Conservation (phyloP, 1,140 invertebrate species). For the Penaeus vannamei region DNA sequence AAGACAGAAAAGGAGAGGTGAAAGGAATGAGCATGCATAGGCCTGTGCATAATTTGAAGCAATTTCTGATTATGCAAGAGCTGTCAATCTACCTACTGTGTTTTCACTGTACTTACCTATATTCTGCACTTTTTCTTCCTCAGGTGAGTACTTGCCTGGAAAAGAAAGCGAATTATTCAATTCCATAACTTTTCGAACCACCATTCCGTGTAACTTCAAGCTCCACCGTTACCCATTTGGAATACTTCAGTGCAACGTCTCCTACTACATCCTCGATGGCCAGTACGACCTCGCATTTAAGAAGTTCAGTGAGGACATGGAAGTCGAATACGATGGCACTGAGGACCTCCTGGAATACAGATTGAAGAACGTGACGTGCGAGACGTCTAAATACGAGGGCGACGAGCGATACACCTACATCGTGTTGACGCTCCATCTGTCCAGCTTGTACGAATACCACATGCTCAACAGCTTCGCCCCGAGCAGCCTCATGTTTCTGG, state of each 20-base stretch:
- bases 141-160: neutral
- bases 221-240: constrained; percentile 24
- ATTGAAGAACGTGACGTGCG: neutral
- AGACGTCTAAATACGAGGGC: neutral
- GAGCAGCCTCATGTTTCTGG: constrained; percentile 32
- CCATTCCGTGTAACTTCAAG: constrained; percentile 18
- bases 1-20: too few relatives aligned
- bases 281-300: too few relatives aligned
- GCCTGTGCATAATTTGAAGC: too few relatives aligned
- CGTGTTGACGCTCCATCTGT: constrained; percentile 1
- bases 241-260: neutral
- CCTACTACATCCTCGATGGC: neutral
- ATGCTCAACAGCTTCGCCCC: constrained; percentile 33
- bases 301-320: too few relatives aligned
- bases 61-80: too few relatives aligned
- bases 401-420: neutral
- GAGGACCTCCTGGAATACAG: neutral
- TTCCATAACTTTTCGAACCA: neutral
- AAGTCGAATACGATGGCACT: too few relatives aligned
- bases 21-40: too few relatives aligned
- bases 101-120: neutral
- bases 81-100: too few relatives aligned
- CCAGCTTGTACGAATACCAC: constrained; percentile 28
- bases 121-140: neutral
- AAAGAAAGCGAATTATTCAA: too few relatives aligned